phyloP scores from a whole-genome alignment of 2,888 invertebrate genomes.

The Nemapogon koenigi region DNA sequence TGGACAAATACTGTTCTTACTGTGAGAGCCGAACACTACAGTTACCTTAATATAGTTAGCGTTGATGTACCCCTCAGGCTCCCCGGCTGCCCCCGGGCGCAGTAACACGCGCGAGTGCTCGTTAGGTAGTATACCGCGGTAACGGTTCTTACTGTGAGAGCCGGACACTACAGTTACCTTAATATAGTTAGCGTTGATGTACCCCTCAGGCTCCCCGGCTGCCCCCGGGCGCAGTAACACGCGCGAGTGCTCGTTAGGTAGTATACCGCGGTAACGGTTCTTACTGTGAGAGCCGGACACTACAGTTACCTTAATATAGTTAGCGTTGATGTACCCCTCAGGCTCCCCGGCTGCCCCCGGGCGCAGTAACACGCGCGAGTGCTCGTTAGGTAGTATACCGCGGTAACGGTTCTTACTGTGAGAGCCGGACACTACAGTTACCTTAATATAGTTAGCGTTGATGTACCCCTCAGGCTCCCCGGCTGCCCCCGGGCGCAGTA shows the following conservation, averaged over 20 bases:
- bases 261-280: constrained; percentile 88
- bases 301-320: constrained; percentile 88
- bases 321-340: constrained; percentile 94
- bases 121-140: constrained; percentile 88
- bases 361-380: constrained; percentile 81
- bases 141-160: constrained; percentile 88
- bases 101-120: constrained; percentile 85
- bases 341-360: too few species aligned
- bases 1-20: not conserved
- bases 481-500: too few species aligned
- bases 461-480: too few species aligned
- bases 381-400: constrained; percentile 88
- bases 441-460: constrained; percentile 93
- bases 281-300: constrained; percentile 88
- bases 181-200: constrained; percentile 94
- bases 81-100: too few species aligned
- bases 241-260: constrained; percentile 88
- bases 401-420: constrained; percentile 90
- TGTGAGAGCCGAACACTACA: too few species aligned
- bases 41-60: constrained; percentile 91
- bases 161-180: constrained; percentile 89
- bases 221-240: too few species aligned
- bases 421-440: constrained; percentile 85
- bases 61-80: constrained; percentile 92
- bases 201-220: too few species aligned